Conservation (phyloP, 2,888 invertebrate genomes). For the Caenorhabditis virilis region DNA sequence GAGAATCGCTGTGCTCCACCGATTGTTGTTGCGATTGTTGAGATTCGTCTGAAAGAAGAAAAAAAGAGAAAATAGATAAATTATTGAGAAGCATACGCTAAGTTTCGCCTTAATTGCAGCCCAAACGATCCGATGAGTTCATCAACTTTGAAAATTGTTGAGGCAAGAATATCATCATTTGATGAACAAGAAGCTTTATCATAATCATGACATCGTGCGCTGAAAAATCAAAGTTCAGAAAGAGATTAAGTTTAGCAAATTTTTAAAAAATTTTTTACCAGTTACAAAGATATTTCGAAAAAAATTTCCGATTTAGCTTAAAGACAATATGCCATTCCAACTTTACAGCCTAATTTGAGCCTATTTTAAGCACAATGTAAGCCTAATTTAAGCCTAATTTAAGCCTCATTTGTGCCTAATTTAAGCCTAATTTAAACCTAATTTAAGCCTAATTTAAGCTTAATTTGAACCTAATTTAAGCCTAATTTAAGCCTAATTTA, state of each 20-base stretch:
- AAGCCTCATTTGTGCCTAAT: too few species aligned
- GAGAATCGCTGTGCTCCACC: conserved; percentile 12
- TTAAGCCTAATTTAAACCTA: too few species aligned
- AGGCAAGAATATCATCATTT: conserved; percentile 27
- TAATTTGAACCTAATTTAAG: too few species aligned
- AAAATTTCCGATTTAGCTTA: too few species aligned
- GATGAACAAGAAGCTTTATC: conserved; percentile 23
- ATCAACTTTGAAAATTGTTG: conserved; percentile 46
- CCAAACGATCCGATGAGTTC: conserved; percentile 57
- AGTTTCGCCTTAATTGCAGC: conserved; percentile 41
- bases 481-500: too few species aligned
- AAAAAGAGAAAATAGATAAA: background rate
- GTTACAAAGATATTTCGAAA: too few species aligned
- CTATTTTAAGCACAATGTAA: too few species aligned
- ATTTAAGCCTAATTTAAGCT: too few species aligned
- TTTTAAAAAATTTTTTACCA: background rate
- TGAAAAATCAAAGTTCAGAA: background rate
- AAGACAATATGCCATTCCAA: too few species aligned
- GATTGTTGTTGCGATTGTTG: conserved; percentile 30
- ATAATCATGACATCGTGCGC: conserved; percentile 21
- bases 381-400: too few species aligned
- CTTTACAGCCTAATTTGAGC: too few species aligned
- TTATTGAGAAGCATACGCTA: conserved; percentile 9
- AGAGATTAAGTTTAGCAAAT: background rate
- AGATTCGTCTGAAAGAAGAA: background rate